phyloP scores from a whole-genome alignment of 2,113 vertebrate species.

The Rattus norvegicus region GRCr8 NC_086024.1:90451501-90452000 shows the following conservation, averaged over 20 bases:
- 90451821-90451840: constrained; percentile 15
- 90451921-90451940: constrained; percentile 28
- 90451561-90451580: neutral
- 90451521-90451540: neutral
- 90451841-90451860: constrained; percentile 48
- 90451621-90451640: neutral
- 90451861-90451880: constrained; percentile 3
- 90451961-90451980: neutral
- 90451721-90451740: neutral
- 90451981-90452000: neutral
- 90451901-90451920: neutral
- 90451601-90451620: neutral
- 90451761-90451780: neutral
- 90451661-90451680: neutral
- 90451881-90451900: constrained; percentile 19
- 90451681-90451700: constrained; percentile 19
- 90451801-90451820: constrained; percentile 8
- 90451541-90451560: neutral
- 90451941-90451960: constrained; percentile 35
- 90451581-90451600: constrained; percentile 26
- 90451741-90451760: neutral
- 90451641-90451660: constrained; percentile 31
- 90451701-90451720: neutral
- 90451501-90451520: neutral
- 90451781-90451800: constrained; percentile 24